Evolutionary conservation across 2,113 vertebrate genomes (phyloP).

Genomic region (Rostratula benghalensis): DNA sequence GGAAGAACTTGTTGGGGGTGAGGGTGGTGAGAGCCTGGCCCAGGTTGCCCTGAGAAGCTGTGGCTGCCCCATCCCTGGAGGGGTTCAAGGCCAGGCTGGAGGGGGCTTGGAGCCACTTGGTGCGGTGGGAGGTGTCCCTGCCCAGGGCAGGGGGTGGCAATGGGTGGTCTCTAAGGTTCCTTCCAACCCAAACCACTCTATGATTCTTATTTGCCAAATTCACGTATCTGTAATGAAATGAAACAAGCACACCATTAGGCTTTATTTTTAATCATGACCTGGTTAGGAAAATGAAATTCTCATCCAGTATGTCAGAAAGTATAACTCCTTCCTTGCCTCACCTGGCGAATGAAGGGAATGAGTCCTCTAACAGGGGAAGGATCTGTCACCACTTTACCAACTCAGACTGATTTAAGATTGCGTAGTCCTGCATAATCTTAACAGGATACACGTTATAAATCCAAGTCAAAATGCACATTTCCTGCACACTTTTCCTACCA

Average conservation of each 20-base stretch:
- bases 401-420: neutral
- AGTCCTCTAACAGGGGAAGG: neutral
- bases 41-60: too few relatives aligned
- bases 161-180: too few relatives aligned
- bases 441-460: neutral
- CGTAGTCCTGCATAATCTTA: rapidly evolving
- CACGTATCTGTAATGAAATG: neutral
- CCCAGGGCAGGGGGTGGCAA: too few relatives aligned
- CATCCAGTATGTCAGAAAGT: neutral
- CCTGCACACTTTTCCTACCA: neutral
- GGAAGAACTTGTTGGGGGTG: too few relatives aligned
- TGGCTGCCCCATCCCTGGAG: too few relatives aligned
- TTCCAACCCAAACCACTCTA: too few relatives aligned
- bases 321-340: neutral
- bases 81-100: too few relatives aligned
- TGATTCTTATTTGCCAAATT: neutral
- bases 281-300: neutral
- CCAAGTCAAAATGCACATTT: neutral
- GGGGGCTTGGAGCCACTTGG: too few relatives aligned
- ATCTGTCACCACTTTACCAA: too few relatives aligned
- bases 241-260: neutral
- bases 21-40: too few relatives aligned
- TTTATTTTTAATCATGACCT: rapidly evolving
- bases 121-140: too few relatives aligned
- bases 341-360: neutral